Conservation (phyloP, 2,797 vertebrate genomes). For the Manis crassicaudata region DNA sequence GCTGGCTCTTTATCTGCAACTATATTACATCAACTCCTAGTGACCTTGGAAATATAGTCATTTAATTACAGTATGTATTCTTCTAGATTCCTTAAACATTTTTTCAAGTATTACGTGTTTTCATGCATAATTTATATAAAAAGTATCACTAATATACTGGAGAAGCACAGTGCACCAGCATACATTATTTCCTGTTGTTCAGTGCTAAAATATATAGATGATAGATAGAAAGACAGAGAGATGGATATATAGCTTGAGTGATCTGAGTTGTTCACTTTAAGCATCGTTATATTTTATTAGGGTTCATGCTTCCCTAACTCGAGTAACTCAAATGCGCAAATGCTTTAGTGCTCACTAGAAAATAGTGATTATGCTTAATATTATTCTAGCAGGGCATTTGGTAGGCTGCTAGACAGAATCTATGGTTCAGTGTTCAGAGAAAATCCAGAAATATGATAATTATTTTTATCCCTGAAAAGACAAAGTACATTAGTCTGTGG, state of each 20-base stretch:
- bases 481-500: neutral
- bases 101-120: neutral
- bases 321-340: neutral
- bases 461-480: neutral
- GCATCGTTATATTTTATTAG: neutral
- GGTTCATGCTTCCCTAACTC: accelerated
- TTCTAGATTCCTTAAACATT: neutral
- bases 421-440: neutral
- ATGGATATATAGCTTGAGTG: neutral
- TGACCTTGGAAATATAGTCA: slow-evolving; percentile 38
- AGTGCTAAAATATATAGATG: neutral
- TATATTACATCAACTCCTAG: neutral
- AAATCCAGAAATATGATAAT: neutral
- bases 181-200: neutral
- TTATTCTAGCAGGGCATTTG: neutral
- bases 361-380: neutral
- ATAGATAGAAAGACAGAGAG: neutral
- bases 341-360: neutral
- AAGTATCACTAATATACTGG: neutral
- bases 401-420: neutral
- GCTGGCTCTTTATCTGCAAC: slow-evolving; percentile 44
- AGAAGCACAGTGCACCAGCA: neutral
- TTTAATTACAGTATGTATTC: slow-evolving; percentile 46
- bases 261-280: neutral
- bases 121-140: neutral